Conservation (phyloP, 2,888 invertebrate genomes). For the Kryphioiulus occultus region DNA sequence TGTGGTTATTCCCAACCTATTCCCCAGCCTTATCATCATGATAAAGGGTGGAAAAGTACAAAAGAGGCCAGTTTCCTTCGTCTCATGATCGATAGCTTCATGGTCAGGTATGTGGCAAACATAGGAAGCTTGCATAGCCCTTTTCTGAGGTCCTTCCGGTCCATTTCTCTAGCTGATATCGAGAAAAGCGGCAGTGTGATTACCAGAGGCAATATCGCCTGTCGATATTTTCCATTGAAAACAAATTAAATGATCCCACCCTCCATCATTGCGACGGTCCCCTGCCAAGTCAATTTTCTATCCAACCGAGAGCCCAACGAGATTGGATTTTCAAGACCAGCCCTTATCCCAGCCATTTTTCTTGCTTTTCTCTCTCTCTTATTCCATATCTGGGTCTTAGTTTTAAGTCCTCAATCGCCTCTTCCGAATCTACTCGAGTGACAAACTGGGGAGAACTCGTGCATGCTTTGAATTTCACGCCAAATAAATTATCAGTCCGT, state of each 20-base stretch:
- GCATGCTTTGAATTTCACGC: constrained; percentile 3
- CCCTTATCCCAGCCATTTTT: neutral
- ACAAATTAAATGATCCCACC: constrained; percentile 31
- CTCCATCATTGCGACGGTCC: neutral
- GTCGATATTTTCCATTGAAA: constrained; percentile 14
- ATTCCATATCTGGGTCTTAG: neutral
- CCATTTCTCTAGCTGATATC: constrained; percentile 2
- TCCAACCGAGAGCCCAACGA: neutral
- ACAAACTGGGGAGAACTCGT: neutral
- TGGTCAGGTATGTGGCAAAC: neutral
- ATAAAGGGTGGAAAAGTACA: neutral
- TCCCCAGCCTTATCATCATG: neutral
- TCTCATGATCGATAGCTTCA: neutral
- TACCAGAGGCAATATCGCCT: neutral
- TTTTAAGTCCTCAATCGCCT: neutral
- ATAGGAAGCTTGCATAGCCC: neutral
- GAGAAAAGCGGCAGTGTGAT: neutral
- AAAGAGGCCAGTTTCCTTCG: neutral
- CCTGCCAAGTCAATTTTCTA: constrained; percentile 13
- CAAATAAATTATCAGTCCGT: neutral
- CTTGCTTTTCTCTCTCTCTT: neutral
- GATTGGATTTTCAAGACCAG: constrained; percentile 29
- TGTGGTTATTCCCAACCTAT: neutral
- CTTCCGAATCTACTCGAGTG: constrained; percentile 31
- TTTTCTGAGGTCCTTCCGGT: neutral